Evolutionary conservation across 2,888 invertebrate species (phyloP), one percentile per base, ranked within the genome.

Genomic region (Amiota communis): DNA sequence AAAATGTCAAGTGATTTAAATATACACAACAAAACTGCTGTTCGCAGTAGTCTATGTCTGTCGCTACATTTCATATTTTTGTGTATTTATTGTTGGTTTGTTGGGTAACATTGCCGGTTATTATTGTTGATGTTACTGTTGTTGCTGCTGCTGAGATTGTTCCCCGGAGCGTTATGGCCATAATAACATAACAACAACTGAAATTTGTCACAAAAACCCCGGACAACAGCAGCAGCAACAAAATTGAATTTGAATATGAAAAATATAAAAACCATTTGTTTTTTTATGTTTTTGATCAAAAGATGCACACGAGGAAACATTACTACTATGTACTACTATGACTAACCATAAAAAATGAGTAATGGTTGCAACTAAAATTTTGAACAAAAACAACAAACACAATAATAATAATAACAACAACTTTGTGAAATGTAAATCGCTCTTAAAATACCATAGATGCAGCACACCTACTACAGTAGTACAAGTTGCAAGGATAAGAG

Each of bases 1-100:
- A 68, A 51, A 68, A 68, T 68, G 67, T 53, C 67, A 68, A 68
- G 53, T 68, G 67, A 68, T 53, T 68, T 68, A 53, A 68, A 68
- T 68, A 68, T 36, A 36, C 36, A 36, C 36, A 36, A 36, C 6
- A 36, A 2, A 36, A 36, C 36, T 36, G 36, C 6, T 36, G 6
- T 36, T 36, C 4, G 36, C 6, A 36, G 36, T 36, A 36, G 36
- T 6, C 36, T 36, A 36, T 23, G 36, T 6, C 36, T 36, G 6
- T 23, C 13, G 51, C 8, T 68, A 13, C 1, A 1, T 23, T 65
- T 65, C 10, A 12, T 48, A 9, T 12, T 49, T 49, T 15, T 4
- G 20, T n/a, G 65, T 20, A 11, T 11, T 17, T 17, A 59, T n/a
- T 51, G 17, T 59, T 15, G 8, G 20, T 59, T 8, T 9, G 17